Conservation (phyloP, 2,113 vertebrate genomes). For the Notothenia coriiceps region DNA sequence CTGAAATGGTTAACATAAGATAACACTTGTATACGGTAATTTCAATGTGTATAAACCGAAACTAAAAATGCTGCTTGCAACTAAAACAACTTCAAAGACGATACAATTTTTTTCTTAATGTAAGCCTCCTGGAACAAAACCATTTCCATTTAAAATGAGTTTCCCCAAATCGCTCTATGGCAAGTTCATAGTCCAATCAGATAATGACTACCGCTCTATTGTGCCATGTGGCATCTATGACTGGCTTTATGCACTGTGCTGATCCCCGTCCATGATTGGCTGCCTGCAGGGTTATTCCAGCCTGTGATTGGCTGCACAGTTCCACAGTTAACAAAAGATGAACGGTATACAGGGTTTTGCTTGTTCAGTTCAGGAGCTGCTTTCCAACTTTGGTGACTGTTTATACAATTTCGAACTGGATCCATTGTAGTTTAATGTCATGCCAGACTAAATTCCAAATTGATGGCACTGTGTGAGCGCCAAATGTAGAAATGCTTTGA, state of each 20-base stretch:
- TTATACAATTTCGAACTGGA: not conserved
- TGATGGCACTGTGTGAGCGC: not conserved
- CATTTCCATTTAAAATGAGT: slow-evolving; percentile 18
- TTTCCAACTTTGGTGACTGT: slow-evolving; percentile 12
- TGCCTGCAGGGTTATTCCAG: slow-evolving; percentile 51
- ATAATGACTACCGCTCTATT: slow-evolving; percentile 36
- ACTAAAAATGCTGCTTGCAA: not conserved
- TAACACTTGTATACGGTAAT: not conserved
- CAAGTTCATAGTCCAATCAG: slow-evolving; percentile 40
- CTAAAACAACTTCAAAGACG: not conserved
- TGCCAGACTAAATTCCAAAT: not conserved
- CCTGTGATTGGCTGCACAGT: slow-evolving; percentile 28
- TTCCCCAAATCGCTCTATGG: slow-evolving; percentile 29
- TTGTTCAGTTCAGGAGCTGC: slow-evolving; percentile 6
- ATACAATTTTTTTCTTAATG: not conserved
- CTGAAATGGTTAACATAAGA: not conserved
- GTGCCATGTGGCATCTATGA: slow-evolving; percentile 28
- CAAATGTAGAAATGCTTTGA: not conserved
- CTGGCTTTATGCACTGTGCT: slow-evolving; percentile 17
- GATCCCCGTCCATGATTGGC: slow-evolving; percentile 21
- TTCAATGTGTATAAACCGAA: not conserved
- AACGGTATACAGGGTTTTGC: slow-evolving; percentile 1
- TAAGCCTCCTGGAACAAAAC: slow-evolving; percentile 1
- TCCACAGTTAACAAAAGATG: slow-evolving; percentile 9
- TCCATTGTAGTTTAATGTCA: not conserved